phyloP scores from a whole-genome alignment of 2,888 invertebrate genomes.

The Scaptomyza flava region DNA sequence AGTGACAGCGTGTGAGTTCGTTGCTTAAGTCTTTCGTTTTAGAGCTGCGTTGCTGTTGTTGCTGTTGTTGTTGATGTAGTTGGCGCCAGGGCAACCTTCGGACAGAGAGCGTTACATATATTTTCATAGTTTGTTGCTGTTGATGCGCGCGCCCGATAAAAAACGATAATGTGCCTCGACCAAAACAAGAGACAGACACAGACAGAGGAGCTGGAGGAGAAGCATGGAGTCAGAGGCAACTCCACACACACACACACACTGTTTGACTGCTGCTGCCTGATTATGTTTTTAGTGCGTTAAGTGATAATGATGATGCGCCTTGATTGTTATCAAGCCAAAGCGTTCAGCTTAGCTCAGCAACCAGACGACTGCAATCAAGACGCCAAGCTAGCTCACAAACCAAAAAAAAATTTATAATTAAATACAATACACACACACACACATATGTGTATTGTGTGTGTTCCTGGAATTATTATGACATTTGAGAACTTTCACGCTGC shows the following conservation, averaged over 20 bases:
- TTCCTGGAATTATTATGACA: slow-evolving; percentile 83
- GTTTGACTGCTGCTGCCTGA: slow-evolving; percentile 62
- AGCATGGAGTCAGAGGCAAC: slow-evolving; percentile 19
- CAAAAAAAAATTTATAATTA: slow-evolving; percentile 55
- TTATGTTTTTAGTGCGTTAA: slow-evolving; percentile 80
- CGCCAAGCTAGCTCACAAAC: slow-evolving; percentile 53
- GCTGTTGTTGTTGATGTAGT: slow-evolving; percentile 43
- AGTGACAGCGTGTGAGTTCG: slow-evolving; percentile 65
- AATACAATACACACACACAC: slow-evolving; percentile 32
- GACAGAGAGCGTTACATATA: slow-evolving; percentile 68
- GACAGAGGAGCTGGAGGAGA: neutral
- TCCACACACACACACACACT: slow-evolving; percentile 34
- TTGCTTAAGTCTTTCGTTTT: slow-evolving; percentile 73
- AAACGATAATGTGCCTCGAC: slow-evolving; percentile 61
- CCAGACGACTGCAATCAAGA: slow-evolving; percentile 56
- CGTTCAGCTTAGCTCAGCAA: slow-evolving; percentile 41
- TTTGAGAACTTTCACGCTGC: slow-evolving; percentile 80
- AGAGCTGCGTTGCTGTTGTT: slow-evolving; percentile 10
- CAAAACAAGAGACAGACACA: slow-evolving; percentile 32
- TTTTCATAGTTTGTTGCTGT: slow-evolving; percentile 77
- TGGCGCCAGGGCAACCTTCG: slow-evolving; percentile 75
- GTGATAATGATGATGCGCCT: slow-evolving; percentile 79
- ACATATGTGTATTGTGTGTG: slow-evolving; percentile 15
- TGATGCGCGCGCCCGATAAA: slow-evolving; percentile 75
- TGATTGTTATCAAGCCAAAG: slow-evolving; percentile 67